phyloP scores from a whole-genome alignment of 2,888 invertebrate species.

The Timandra comae region DNA sequence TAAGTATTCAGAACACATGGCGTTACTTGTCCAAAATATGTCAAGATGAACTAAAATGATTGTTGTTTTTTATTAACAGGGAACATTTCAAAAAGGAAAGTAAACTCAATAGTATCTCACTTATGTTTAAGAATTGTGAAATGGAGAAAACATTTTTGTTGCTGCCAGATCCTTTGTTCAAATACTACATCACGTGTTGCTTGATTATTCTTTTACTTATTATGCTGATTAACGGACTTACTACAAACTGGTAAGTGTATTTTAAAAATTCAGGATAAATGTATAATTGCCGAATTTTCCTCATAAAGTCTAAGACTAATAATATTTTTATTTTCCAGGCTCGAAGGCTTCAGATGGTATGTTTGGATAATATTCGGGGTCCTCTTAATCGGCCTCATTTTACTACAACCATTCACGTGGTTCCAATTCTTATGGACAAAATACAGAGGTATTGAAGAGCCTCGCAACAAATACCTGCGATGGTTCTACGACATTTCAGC shows the following conservation, averaged over 20 bases:
- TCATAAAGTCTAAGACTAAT: no score
- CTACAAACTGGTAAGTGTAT: conserved; percentile 57
- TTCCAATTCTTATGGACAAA: conserved; percentile 82
- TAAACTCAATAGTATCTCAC: conserved; percentile 72
- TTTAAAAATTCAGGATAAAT: no score
- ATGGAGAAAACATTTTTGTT: conserved; percentile 83
- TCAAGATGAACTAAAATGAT: no score
- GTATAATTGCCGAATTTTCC: no score
- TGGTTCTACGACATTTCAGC: conserved; percentile 79
- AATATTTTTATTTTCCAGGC: conserved; percentile 35
- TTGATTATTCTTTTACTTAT: conserved; percentile 52
- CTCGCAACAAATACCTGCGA: conserved; percentile 68
- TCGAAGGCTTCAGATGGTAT: conserved; percentile 47
- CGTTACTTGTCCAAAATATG: no score
- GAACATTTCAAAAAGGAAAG: conserved; percentile 80
- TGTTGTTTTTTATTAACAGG: conserved; percentile 72
- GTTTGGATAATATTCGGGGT: conserved; percentile 40
- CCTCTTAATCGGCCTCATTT: conserved; percentile 43
- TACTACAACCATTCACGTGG: conserved; percentile 84
- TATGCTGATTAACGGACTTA: conserved; percentile 51
- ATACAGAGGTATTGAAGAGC: conserved; percentile 70
- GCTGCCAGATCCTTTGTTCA: conserved; percentile 89
- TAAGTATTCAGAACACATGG: no score
- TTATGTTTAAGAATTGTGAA: conserved; percentile 69
- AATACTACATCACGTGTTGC: conserved; percentile 80